Conservation (phyloP, 2,888 invertebrate species). For the Balanococcus diminutus region DNA sequence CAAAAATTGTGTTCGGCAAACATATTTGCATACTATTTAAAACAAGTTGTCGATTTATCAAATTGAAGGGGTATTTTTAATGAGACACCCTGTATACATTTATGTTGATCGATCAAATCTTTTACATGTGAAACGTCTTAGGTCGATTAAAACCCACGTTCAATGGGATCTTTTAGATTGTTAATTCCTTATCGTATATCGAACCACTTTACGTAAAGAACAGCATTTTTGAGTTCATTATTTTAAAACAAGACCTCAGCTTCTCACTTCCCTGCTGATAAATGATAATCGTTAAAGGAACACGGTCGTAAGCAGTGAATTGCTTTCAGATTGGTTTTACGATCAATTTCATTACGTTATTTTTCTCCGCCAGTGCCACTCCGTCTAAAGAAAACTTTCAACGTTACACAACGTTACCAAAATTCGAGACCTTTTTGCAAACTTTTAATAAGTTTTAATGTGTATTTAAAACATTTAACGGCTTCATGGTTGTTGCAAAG, state of each 20-base stretch:
- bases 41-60: too few relatives aligned
- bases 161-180: background rate
- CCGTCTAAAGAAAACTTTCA: background rate
- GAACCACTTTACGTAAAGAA: too few relatives aligned
- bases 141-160: background rate
- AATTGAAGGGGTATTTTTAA: too few relatives aligned
- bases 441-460: slow-evolving; percentile 34
- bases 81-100: too few relatives aligned
- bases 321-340: slow-evolving; percentile 31
- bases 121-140: background rate
- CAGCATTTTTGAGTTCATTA: background rate
- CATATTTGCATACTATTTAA: too few relatives aligned
- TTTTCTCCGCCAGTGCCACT: slow-evolving; percentile 4
- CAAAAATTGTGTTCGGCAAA: too few relatives aligned
- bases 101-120: background rate
- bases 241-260: background rate
- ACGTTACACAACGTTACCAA: background rate
- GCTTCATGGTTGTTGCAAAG: background rate
- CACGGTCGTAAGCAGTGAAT: background rate
- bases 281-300: slow-evolving; percentile 15
- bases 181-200: background rate
- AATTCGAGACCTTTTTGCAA: slow-evolving; percentile 4
- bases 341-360: slow-evolving; percentile 28
- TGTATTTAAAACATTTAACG: slow-evolving; percentile 29
- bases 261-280: background rate